Percentiles rank a stretch among this genome's conserved stretches.
phyloP scores from a whole-genome alignment of 2,888 invertebrate genomes.

The Cataglyphis rosenhaueri region DNA sequence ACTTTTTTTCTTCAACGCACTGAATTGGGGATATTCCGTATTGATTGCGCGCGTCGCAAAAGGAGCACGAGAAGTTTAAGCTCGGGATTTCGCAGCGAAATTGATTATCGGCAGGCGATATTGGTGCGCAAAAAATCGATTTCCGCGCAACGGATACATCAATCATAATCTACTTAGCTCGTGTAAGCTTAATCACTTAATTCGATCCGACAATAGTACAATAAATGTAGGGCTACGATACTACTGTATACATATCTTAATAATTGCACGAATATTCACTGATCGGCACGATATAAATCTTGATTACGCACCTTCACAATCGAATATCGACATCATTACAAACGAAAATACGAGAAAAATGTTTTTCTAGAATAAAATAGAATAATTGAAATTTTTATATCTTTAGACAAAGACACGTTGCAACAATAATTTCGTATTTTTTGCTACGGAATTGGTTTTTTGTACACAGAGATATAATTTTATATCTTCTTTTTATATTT shows the following conservation, averaged over 20 bases:
- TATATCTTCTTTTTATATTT: not conserved
- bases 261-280: not conserved
- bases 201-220: slow-evolving; percentile 36
- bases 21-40: slow-evolving; percentile 31
- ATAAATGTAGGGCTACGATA: slow-evolving; percentile 11
- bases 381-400: not conserved
- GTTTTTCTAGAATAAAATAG: not conserved
- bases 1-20: slow-evolving; percentile 46
- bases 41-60: slow-evolving; percentile 45
- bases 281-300: not conserved
- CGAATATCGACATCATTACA: not conserved
- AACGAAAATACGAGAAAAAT: not conserved
- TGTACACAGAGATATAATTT: not conserved
- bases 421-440: not conserved
- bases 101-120: slow-evolving; percentile 58
- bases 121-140: slow-evolving; percentile 54
- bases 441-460: not conserved
- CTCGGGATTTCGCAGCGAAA: slow-evolving; percentile 46
- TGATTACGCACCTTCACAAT: not conserved
- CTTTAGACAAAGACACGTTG: not conserved
- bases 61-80: slow-evolving; percentile 32
- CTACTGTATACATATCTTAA: slow-evolving; percentile 22
- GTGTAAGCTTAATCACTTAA: slow-evolving; percentile 48
- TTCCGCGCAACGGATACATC: slow-evolving; percentile 51
- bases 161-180: slow-evolving; percentile 64